phyloP scores from a whole-genome alignment of 2,797 vertebrate genomes.

The Semotilus atromaculatus region DNA sequence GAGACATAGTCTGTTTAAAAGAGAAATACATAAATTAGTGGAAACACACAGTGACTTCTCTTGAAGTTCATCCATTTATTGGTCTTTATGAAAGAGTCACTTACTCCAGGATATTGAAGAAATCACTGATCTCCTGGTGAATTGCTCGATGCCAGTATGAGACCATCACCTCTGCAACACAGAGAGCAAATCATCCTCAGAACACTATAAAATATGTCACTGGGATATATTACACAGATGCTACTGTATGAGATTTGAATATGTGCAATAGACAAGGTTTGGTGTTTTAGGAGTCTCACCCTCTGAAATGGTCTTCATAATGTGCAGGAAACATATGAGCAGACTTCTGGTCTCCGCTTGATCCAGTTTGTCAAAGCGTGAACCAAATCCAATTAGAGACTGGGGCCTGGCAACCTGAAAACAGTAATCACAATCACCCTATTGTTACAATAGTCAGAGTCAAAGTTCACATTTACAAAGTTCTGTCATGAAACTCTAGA shows the following conservation, averaged over 20 bases:
- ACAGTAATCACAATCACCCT: neutral
- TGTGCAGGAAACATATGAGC: conserved; percentile 97
- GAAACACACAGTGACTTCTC: neutral
- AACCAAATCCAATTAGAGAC: conserved; percentile 94
- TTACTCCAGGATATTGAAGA: conserved; percentile 99
- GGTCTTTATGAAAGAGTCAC: conserved; percentile 66
- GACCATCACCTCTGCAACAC: conserved; percentile 88
- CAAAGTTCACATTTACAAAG: neutral
- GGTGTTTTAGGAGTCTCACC: conserved; percentile 73
- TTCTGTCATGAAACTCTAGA: no score
- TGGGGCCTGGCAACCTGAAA: conserved; percentile 90
- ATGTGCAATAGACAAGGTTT: neutral
- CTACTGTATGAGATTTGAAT: neutral
- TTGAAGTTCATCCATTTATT: neutral
- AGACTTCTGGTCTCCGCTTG: conserved; percentile 96
- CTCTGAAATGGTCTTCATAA: conserved; percentile 98
- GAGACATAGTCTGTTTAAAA: conserved; percentile 87
- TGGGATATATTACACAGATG: neutral
- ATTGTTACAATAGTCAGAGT: neutral
- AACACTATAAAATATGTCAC: neutral
- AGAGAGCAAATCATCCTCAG: conserved; percentile 20
- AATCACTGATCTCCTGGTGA: conserved; percentile 94
- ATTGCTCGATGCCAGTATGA: conserved; percentile 96
- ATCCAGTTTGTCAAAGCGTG: conserved; percentile 97
- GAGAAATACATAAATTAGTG: neutral